Evolutionary conservation across 1,140 invertebrate species (phyloP), one percentile per base, ranked within the genome.

Genomic region (Pogonomyrmex barbatus): DNA sequence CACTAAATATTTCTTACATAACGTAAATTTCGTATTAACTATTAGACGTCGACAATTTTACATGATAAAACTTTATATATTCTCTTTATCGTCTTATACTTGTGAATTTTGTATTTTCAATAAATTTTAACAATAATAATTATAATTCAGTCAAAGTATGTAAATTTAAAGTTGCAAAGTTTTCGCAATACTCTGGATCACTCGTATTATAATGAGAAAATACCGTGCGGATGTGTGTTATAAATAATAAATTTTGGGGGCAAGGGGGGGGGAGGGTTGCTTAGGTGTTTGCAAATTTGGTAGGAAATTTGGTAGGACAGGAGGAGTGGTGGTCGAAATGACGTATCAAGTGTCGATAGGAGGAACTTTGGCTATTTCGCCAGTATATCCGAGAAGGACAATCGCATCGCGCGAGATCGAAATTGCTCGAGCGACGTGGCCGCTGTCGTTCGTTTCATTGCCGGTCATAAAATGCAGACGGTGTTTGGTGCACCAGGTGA

Each of bases 401-500:
- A 85, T 78, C 54, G 47, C 39, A 50, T 85, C 36, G 17, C 10
- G n/a, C 62, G 70, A 70, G 78, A 85, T 78, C 67, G 47, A 85
- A 79, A 89, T 89, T 88, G 73, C 58, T 60, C 71, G 67, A 65
- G 62, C 81, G 52, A 52, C 67, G 67, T 67, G 68, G 56, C 42
- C 81, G 56, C 67, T 85, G 77, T 30, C 58, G 42, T 85, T 78
- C 60, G 88, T 88, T 89, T 88, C 82, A 89, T 75, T 62, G 67
- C 47, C 87, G 67, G 39, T 76, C 87, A 68, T 89, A 89, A 89
- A 89, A 78, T 47, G 86, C 87, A 89, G 50, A 77, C 73, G 87
- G 87, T 84, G 88, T 89, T 89, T 83, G 50, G 71, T 54, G 54
- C 67, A 56, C 47, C 30, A 58, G 65, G 60, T 67, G 54, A 75